A percentile compares a stretch with the other conserved stretches of the same genome.
Conservation (phyloP, 2,113 vertebrate species). For the Cyphomyrus discorhynchus region DNA sequence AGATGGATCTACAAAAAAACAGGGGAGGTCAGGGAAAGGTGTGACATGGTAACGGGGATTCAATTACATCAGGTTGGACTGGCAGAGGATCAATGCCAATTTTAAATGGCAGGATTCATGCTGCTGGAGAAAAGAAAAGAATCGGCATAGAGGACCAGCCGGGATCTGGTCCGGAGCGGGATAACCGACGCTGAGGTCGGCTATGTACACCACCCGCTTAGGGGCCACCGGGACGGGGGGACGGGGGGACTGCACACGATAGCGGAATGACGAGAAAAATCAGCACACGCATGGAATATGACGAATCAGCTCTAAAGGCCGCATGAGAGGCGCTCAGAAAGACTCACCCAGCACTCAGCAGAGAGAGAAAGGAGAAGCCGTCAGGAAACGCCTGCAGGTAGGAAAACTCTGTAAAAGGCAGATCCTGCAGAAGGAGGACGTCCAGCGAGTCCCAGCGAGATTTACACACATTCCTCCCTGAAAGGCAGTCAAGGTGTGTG, state of each 20-base stretch:
- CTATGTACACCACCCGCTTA: neutral
- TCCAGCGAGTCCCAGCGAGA: slow-evolving; percentile 11
- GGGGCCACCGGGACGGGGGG: neutral
- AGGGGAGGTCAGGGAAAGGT: neutral
- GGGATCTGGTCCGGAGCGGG: neutral
- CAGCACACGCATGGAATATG: neutral
- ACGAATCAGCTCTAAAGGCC: neutral
- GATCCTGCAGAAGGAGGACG: slow-evolving; percentile 32
- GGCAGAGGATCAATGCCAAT: neutral
- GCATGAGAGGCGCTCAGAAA: neutral
- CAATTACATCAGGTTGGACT: neutral
- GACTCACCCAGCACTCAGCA: neutral
- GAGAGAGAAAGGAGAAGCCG: slow-evolving; percentile 28
- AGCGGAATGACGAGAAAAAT: neutral
- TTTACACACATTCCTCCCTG: slow-evolving; percentile 21
- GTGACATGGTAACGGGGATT: neutral
- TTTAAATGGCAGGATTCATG: neutral
- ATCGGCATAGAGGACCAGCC: neutral
- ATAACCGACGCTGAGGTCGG: neutral
- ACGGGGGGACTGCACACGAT: neutral
- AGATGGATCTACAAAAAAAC: neutral
- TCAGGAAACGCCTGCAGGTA: slow-evolving; percentile 52
- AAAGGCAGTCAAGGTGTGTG: slow-evolving; percentile 5
- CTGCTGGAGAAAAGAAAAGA: neutral
- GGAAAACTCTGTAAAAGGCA: slow-evolving; percentile 59